phyloP scores from a whole-genome alignment of 2,797 vertebrate species.

The Manis javanica region DNA sequence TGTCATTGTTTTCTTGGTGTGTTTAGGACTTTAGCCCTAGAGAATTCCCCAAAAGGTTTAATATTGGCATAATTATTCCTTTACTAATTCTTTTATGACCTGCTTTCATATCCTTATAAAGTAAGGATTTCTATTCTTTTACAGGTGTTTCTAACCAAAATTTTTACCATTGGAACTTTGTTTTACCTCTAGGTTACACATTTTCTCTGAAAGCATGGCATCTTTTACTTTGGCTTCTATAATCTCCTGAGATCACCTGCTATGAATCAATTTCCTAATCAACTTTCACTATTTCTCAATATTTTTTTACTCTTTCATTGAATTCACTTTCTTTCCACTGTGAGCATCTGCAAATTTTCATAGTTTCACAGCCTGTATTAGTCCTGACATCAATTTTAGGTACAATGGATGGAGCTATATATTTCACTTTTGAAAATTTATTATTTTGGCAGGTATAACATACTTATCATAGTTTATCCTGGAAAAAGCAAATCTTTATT shows the following conservation, averaged over 20 bases:
- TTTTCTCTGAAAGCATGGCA: not conserved
- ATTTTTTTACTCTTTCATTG: not conserved
- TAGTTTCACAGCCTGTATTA: not conserved
- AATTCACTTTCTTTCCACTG: not conserved
- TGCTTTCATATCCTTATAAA: not conserved
- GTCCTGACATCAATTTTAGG: not conserved
- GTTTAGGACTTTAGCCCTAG: not conserved
- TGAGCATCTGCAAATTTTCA: not conserved
- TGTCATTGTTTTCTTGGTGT: not conserved
- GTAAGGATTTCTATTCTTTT: not conserved
- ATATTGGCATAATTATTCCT: not conserved
- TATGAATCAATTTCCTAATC: not conserved
- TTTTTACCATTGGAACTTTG: not conserved
- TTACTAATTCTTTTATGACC: not conserved
- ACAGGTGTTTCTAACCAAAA: not conserved
- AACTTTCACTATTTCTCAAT: not conserved
- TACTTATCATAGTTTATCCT: not conserved
- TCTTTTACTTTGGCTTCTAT: not conserved
- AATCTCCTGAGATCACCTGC: not conserved
- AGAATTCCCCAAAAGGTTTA: not conserved
- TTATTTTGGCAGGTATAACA: not conserved
- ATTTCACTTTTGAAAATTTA: constrained; percentile 11
- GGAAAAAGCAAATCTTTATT: constrained; percentile 8
- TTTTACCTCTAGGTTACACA: not conserved
- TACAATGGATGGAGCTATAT: not conserved